A percentile compares a stretch with the other conserved stretches of the same genome.
phyloP scores from a whole-genome alignment of 1,140 invertebrate species.

The Trialeurodes vaporariorum region DNA sequence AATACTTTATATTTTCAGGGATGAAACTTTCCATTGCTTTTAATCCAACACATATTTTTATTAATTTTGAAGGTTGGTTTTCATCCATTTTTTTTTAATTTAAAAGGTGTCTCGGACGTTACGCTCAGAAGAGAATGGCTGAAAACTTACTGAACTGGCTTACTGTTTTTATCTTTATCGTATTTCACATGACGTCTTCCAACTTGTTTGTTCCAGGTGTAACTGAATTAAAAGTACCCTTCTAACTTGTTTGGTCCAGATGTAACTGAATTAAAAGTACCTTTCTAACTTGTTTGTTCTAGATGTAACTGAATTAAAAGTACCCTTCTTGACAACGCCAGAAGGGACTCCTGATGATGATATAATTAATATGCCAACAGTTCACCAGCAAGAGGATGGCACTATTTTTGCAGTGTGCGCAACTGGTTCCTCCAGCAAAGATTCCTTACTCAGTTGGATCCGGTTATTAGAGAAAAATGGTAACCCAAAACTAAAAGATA shows the following conservation, averaged over 20 bases:
- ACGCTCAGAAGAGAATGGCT: background rate
- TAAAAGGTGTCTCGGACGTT: too few species aligned
- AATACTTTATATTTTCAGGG: too few species aligned
- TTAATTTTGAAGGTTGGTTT: too few species aligned
- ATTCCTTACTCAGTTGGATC: slow-evolving; percentile 88
- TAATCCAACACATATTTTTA: too few species aligned
- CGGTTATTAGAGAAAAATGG: slow-evolving; percentile 61
- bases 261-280: slow-evolving; percentile 49
- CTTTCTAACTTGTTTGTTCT: slow-evolving; percentile 35
- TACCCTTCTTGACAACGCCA: slow-evolving; percentile 16
- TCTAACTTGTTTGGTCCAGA: slow-evolving; percentile 55
- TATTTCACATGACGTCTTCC: background rate
- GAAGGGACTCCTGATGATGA: slow-evolving; percentile 7
- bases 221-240: slow-evolving; percentile 46
- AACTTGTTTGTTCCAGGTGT: slow-evolving; percentile 45
- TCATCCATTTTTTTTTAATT: too few species aligned
- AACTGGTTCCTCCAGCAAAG: slow-evolving; percentile 78
- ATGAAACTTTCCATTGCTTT: too few species aligned
- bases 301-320: slow-evolving; percentile 29
- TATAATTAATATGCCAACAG: slow-evolving; percentile 39
- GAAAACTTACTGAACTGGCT: too few species aligned
- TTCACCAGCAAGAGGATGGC: slow-evolving; percentile 92
- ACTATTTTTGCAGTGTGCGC: slow-evolving; percentile 75
- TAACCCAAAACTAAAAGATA: slow-evolving; percentile 53
- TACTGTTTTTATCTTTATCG: slow-evolving; percentile 2